phyloP scores from a whole-genome alignment of 2,888 invertebrate species.

The Temnothorax unifasciatus region DNA sequence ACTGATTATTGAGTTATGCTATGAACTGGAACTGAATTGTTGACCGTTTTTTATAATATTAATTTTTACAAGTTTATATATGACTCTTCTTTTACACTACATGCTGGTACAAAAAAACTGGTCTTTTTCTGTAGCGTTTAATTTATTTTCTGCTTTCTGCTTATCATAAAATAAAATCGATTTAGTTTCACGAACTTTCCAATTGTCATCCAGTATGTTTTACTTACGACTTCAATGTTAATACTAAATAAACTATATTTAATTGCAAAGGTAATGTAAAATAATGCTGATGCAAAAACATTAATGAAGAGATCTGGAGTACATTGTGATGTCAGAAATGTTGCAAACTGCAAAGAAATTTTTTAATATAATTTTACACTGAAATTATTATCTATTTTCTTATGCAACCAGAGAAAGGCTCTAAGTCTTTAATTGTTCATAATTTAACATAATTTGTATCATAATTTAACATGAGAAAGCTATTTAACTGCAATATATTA shows the following conservation, averaged over 20 bases:
- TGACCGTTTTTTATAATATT: no score
- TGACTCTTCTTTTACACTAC: no score
- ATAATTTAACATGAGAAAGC: neutral
- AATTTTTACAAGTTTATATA: no score
- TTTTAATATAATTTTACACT: neutral
- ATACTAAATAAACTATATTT: neutral
- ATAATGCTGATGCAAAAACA: neutral
- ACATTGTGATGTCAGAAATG: neutral
- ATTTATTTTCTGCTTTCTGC: neutral
- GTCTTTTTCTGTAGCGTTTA: neutral
- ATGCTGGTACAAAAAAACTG: neutral
- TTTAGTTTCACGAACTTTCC: neutral
- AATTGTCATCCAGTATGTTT: neutral
- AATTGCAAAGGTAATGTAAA: neutral
- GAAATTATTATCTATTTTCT: neutral
- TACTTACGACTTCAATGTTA: slow-evolving; percentile 1
- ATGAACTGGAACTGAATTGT: no score
- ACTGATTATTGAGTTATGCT: no score
- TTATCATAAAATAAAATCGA: neutral
- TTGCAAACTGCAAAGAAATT: neutral
- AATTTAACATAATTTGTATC: neutral
- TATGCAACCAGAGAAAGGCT: neutral
- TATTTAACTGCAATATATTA: neutral
- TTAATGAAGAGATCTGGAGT: neutral
- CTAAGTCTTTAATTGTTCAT: neutral